phyloP scores from a whole-genome alignment of 2,888 invertebrate genomes.

The Minunthozetes semirufus region DNA sequence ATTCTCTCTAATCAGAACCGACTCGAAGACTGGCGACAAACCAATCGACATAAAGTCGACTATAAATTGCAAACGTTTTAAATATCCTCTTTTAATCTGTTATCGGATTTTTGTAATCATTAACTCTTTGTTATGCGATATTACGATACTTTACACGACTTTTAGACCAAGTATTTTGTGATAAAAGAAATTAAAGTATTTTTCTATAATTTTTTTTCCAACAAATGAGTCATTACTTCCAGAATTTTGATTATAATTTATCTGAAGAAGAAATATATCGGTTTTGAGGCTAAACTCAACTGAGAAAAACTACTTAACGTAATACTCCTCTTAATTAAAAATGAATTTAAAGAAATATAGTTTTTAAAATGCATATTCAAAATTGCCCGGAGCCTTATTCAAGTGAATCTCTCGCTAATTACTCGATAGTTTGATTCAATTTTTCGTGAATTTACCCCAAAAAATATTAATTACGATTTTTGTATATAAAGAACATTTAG shows the following conservation, averaged over 20 bases:
- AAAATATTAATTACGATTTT: not conserved
- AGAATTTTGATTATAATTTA: not conserved
- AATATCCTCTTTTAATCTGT: not conserved
- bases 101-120: not conserved
- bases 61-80: not conserved
- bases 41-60: not conserved
- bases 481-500: not conserved
- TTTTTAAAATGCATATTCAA: not conserved
- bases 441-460: not conserved
- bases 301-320: not conserved
- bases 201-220: not conserved
- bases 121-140: slow-evolving; percentile 7
- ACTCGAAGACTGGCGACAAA: slow-evolving; percentile 1
- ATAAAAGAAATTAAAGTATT: not conserved
- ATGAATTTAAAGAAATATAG: not conserved
- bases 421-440: not conserved
- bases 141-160: not conserved
- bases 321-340: not conserved
- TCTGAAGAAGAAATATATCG: not conserved
- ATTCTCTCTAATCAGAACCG: not conserved
- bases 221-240: slow-evolving; percentile 18
- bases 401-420: not conserved
- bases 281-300: not conserved
- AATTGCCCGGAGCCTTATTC: not conserved
- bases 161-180: not conserved